Percentiles rank a stretch among this genome's conserved stretches.
Conservation (phyloP, 1,140 invertebrate species). For the Drosophila bocqueti region DNA sequence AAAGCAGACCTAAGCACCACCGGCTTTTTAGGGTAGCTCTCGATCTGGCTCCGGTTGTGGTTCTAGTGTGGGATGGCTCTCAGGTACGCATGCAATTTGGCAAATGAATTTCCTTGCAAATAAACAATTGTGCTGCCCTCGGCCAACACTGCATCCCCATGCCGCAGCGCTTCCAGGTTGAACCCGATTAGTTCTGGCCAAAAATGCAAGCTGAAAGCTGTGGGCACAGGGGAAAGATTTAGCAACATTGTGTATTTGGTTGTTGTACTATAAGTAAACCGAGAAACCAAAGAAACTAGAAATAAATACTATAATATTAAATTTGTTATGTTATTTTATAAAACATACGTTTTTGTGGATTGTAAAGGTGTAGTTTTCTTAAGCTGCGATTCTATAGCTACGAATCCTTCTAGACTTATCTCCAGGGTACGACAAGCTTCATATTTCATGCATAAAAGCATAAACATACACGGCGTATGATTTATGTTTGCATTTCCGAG, state of each 20-base stretch:
- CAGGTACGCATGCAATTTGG: conserved; percentile 52
- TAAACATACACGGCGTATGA: conserved; percentile 39
- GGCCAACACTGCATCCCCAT: background rate
- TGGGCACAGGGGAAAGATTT: background rate
- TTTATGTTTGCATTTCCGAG: conserved; percentile 17
- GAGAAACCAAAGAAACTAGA: no score
- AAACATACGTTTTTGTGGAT: background rate
- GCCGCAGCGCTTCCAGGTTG: conserved; percentile 2
- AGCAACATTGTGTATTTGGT: background rate
- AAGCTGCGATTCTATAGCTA: background rate
- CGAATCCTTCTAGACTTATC: background rate
- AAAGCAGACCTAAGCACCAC: conserved; percentile 37
- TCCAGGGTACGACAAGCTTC: background rate
- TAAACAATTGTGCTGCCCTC: conserved; percentile 42
- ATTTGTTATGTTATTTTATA: background rate
- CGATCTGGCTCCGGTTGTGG: conserved; percentile 1
- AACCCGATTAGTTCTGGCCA: conserved; percentile 1
- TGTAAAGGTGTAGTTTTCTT: background rate
- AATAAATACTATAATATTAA: background rate
- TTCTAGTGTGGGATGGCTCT: background rate
- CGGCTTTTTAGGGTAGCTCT: conserved; percentile 9
- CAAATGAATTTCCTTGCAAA: conserved; percentile 56
- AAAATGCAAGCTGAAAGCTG: conserved; percentile 11
- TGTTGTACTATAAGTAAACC: no score
- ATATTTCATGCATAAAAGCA: conserved; percentile 36